phyloP scores from a whole-genome alignment of 2,797 vertebrate genomes.

The Galago senegalensis region DNA sequence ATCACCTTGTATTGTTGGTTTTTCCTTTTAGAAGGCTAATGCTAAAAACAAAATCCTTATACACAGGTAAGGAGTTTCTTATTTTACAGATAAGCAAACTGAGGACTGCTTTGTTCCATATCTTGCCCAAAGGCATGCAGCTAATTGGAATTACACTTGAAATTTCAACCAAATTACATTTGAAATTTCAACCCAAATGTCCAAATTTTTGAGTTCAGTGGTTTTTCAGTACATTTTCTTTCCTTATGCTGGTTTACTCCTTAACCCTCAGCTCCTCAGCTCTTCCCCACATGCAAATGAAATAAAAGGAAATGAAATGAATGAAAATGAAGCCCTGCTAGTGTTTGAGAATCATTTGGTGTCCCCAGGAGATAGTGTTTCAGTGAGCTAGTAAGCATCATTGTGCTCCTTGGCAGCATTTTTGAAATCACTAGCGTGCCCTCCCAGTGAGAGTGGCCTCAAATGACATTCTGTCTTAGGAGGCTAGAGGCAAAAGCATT shows the following conservation, averaged over 20 bases:
- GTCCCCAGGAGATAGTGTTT: neutral
- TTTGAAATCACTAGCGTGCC: conserved; percentile 23
- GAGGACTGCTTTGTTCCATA: rapidly evolving
- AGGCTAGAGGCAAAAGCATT: neutral
- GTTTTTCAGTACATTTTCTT: neutral
- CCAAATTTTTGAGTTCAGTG: neutral
- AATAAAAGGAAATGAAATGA: neutral
- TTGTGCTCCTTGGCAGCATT: neutral
- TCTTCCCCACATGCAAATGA: neutral
- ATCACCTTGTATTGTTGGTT: neutral
- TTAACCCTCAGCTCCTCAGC: neutral
- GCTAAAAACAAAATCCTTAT: neutral
- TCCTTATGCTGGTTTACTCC: neutral
- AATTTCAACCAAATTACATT: neutral
- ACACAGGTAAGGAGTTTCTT: neutral
- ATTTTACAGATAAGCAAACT: neutral
- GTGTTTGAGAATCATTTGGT: neutral
- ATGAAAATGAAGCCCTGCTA: neutral
- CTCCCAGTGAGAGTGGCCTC: conserved; percentile 51
- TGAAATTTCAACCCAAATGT: neutral
- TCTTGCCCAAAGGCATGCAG: neutral
- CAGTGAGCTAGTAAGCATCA: neutral
- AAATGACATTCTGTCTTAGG: conserved; percentile 1
- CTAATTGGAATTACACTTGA: neutral
- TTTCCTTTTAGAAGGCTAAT: neutral